A percentile compares a stretch with the other conserved stretches of the same genome.
These are phyloP conservation scores for Drosophila trapezifrons DNA, from an alignment of 1,140 invertebrate genomes.

Conservation along the genomic window DNA sequence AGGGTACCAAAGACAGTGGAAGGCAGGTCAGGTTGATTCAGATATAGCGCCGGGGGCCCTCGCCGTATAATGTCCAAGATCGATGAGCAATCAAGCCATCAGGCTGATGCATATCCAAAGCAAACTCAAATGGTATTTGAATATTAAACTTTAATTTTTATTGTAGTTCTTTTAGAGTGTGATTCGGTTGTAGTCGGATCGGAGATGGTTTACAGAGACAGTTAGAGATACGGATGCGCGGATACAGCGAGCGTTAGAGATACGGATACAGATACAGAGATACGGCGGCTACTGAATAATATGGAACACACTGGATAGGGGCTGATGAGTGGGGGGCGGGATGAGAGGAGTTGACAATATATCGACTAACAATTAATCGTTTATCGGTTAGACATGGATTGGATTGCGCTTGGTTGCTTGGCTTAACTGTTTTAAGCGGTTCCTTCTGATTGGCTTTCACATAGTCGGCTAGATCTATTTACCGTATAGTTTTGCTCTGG, in stretches of 20 bases:
- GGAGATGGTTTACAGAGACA: constrained; percentile 51
- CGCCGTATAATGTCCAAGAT: constrained; percentile 15
- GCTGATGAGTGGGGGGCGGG: background rate
- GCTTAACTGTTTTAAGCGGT: constrained; percentile 10
- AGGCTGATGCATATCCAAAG: constrained; percentile 4
- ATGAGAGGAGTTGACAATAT: constrained; percentile 29
- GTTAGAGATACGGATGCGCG: constrained; percentile 41
- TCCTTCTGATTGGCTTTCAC: constrained; percentile 31
- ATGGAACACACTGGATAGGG: constrained; percentile 23
- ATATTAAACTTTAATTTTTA: constrained; percentile 53
- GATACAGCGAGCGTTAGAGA: constrained; percentile 34
- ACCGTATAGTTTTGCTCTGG: constrained; percentile 74
- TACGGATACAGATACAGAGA: constrained; percentile 31
- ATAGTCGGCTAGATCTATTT: constrained; percentile 59
- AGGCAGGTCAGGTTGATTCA: constrained; percentile 45
- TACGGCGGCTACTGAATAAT: constrained; percentile 8
- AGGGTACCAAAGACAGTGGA: constrained; percentile 2
- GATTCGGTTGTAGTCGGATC: constrained; percentile 42
- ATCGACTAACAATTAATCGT: constrained; percentile 7
- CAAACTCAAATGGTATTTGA: background rate
- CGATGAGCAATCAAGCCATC: background rate
- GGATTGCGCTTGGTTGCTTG: constrained; percentile 16
- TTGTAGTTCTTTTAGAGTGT: constrained; percentile 48
- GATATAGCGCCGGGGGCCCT: constrained; percentile 14
- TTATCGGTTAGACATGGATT: constrained; percentile 20